Percentiles rank a stretch among this genome's conserved stretches.
Conservation (phyloP, 2,797 vertebrate species). For the Tragopan temminckii region DNA sequence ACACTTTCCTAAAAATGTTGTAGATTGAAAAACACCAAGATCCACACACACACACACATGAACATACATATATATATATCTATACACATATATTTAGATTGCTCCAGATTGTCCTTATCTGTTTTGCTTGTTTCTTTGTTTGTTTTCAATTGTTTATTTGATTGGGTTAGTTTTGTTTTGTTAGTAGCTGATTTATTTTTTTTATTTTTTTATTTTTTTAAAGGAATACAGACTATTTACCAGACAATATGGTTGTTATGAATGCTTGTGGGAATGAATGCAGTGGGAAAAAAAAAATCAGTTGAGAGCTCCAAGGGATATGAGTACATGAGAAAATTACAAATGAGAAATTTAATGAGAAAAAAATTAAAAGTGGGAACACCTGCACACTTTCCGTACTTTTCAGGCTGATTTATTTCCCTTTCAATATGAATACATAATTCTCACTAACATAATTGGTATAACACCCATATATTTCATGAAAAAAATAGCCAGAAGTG, state of each 20-base stretch:
- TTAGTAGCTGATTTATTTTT: not conserved
- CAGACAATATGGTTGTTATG: not conserved
- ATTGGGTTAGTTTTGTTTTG: not conserved
- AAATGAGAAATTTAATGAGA: constrained; percentile 37
- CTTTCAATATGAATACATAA: not conserved
- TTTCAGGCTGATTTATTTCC: constrained; percentile 26
- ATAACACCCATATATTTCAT: constrained; percentile 16
- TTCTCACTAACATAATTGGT: constrained; percentile 8
- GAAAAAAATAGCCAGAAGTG: constrained; percentile 3
- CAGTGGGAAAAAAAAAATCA: not conserved
- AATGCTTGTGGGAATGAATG: not conserved
- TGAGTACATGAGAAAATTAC: constrained; percentile 16
- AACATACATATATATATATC: not conserved
- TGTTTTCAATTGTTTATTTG: not conserved
- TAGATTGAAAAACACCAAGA: not conserved
- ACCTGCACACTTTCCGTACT: not conserved
- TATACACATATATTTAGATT: not conserved
- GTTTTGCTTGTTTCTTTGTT: not conserved
- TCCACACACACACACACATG: no score
- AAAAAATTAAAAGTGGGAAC: constrained; percentile 40
- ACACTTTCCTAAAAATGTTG: not conserved
- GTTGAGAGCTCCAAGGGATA: not conserved
- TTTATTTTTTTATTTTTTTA: not conserved
- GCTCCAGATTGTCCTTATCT: not conserved
- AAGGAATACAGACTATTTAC: not conserved